Percentiles rank a stretch among this genome's conserved stretches.
Conservation (phyloP, 1,140 invertebrate species). For the Patella vulgata region DNA sequence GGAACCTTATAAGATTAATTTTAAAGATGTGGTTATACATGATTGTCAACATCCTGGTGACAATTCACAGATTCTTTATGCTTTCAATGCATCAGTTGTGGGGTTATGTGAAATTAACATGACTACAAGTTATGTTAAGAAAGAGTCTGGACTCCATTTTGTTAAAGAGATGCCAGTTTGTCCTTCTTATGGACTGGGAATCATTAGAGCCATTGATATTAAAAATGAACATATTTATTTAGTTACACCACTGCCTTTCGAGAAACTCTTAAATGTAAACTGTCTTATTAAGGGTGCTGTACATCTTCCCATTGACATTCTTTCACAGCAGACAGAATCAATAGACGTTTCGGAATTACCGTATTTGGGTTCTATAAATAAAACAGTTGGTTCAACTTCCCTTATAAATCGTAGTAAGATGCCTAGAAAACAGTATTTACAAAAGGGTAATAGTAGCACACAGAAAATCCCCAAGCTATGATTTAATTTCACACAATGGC, state of each 20-base stretch:
- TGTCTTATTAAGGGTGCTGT: constrained; percentile 48
- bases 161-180: constrained; percentile 44
- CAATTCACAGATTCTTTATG: constrained; percentile 42
- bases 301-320: constrained; percentile 47
- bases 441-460: no score
- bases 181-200: constrained; percentile 53
- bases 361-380: no score
- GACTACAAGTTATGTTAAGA: constrained; percentile 28
- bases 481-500: no score
- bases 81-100: constrained; percentile 61
- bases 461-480: no score
- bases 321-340: constrained; percentile 40
- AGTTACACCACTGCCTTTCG: constrained; percentile 42
- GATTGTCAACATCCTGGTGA: constrained; percentile 45
- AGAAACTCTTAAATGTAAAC: constrained; percentile 48
- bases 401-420: no score
- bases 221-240: constrained; percentile 45
- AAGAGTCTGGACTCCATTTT: constrained; percentile 31
- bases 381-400: no score
- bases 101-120: constrained; percentile 55
- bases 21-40: constrained; percentile 53
- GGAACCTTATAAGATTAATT: constrained; percentile 50
- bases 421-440: no score
- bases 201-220: constrained; percentile 53
- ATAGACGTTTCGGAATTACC: not conserved